These are phyloP conservation scores for Gephyroberyx darwinii DNA, from an alignment of 2,797 vertebrate genomes.

Conservation along the genomic window DNA sequence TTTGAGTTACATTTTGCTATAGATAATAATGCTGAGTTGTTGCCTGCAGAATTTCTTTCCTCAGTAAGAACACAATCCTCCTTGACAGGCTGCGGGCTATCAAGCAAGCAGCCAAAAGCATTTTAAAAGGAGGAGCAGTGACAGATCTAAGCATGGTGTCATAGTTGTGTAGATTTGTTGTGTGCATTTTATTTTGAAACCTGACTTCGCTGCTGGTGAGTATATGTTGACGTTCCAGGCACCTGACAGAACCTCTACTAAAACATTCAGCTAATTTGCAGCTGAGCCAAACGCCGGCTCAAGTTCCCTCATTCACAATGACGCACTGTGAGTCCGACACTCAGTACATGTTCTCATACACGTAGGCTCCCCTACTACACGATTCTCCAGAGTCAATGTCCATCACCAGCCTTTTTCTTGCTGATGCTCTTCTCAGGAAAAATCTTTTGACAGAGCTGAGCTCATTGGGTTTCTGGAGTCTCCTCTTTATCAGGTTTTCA, in stretches of 20 bases:
- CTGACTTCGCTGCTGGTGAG: background rate
- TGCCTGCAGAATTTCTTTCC: background rate
- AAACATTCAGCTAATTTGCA: constrained; percentile 43
- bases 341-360: constrained; percentile 52
- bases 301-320: constrained; percentile 57
- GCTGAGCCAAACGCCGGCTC: constrained; percentile 49
- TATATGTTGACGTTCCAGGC: constrained; percentile 12
- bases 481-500: constrained; percentile 2
- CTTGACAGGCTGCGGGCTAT: background rate
- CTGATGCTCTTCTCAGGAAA: constrained; percentile 32
- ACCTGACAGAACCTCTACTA: constrained; percentile 12
- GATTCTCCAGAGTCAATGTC: constrained; percentile 51
- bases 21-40: background rate
- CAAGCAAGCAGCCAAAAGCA: background rate
- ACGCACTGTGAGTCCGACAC: background rate
- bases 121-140: background rate
- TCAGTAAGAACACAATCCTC: background rate
- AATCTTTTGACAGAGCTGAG: background rate
- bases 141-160: background rate
- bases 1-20: too few relatives aligned
- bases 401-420: constrained; percentile 57
- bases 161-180: background rate
- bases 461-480: background rate
- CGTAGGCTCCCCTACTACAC: constrained; percentile 57
- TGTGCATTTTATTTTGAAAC: background rate